phyloP scores from a whole-genome alignment of 2,888 invertebrate genomes.

The Orthonychiurus folsomi region DNA sequence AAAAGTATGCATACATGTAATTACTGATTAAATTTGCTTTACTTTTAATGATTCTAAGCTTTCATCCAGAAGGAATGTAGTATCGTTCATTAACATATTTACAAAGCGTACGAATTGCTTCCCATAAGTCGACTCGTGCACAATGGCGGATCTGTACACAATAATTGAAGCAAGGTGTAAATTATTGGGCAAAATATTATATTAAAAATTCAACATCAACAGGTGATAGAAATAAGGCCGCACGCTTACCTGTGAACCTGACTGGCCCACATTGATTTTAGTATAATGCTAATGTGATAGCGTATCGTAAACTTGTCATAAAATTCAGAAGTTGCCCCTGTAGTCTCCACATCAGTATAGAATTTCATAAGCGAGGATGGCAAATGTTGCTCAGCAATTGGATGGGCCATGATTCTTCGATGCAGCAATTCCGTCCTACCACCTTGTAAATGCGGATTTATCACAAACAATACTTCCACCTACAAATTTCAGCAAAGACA shows the following conservation, averaged over 20 bases:
- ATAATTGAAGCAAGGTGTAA: no score
- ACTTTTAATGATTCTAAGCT: conserved; percentile 73
- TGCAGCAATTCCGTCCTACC: conserved; percentile 48
- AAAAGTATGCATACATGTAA: not conserved
- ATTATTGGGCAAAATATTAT: no score
- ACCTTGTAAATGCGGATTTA: conserved; percentile 49
- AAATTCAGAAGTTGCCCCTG: conserved; percentile 95
- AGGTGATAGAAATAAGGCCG: no score
- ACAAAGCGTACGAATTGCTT: conserved; percentile 92
- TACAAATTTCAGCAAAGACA: conserved; percentile 15
- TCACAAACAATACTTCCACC: conserved; percentile 41
- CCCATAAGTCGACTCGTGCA: conserved; percentile 79
- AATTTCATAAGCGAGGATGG: conserved; percentile 93
- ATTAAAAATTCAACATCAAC: no score
- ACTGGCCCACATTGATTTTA: conserved; percentile 92
- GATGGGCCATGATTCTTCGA: conserved; percentile 75
- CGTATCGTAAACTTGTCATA: conserved; percentile 98
- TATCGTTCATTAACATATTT: conserved; percentile 98
- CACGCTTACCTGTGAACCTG: conserved; percentile 62
- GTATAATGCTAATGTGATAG: conserved; percentile 92
- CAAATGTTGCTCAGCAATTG: conserved; percentile 67
- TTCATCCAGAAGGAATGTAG: conserved; percentile 92
- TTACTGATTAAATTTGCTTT: conserved; percentile 5
- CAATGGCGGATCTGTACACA: conserved; percentile 55
- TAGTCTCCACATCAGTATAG: conserved; percentile 95